Percentiles rank a stretch among this genome's conserved stretches.
phyloP scores from a whole-genome alignment of 2,888 invertebrate species.

The Aromia moschata region DNA sequence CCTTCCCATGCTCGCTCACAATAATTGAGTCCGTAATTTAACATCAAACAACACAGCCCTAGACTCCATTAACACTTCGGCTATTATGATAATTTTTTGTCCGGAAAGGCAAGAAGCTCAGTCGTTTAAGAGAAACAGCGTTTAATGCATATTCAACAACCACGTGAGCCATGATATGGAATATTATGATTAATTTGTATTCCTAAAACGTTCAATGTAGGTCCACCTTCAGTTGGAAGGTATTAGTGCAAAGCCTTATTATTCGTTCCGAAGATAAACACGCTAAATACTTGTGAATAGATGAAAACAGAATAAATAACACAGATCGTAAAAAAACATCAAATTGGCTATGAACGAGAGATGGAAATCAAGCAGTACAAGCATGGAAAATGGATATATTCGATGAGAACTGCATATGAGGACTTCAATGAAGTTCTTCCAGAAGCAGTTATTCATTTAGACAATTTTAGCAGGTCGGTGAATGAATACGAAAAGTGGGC shows the following conservation, averaged over 20 bases:
- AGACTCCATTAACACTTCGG: slow-evolving; percentile 12
- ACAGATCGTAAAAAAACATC: too few species aligned
- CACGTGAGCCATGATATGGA: not conserved
- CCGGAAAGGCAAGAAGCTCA: not conserved
- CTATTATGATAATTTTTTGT: slow-evolving; percentile 12
- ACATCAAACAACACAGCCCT: slow-evolving; percentile 7
- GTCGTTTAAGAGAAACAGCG: not conserved
- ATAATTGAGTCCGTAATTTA: slow-evolving; percentile 7
- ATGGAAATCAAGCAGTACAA: too few species aligned
- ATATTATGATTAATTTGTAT: slow-evolving; percentile 4
- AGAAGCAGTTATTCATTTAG: too few species aligned
- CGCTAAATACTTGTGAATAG: too few species aligned
- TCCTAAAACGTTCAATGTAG: not conserved
- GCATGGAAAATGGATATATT: too few species aligned
- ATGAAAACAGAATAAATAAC: too few species aligned
- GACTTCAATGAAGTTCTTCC: too few species aligned
- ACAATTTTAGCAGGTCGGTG: too few species aligned
- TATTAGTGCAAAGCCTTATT: not conserved
- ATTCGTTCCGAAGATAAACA: not conserved
- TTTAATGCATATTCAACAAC: slow-evolving; percentile 1
- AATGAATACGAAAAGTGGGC: too few species aligned
- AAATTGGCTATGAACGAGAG: too few species aligned
- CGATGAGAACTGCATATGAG: too few species aligned
- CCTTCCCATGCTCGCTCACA: slow-evolving; percentile 1
- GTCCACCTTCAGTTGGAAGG: not conserved